Base-by-base conservation (phyloP, 2,113 vertebrate species). In the Amblyopsis rosae region DNA sequence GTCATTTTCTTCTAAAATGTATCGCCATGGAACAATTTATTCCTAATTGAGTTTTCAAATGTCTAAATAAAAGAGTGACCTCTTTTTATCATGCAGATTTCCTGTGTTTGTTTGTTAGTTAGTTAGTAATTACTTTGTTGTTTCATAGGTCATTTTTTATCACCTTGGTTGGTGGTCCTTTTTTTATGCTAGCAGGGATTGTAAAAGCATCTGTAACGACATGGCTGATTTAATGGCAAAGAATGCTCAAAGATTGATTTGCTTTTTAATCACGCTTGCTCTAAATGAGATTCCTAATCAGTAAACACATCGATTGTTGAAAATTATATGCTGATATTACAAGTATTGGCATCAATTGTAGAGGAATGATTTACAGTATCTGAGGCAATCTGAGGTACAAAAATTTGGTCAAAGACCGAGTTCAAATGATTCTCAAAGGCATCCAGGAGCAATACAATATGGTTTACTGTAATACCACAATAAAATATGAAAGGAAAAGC, bases 221-320 rank as follows among this genome's bases (percentile, higher is more conserved):
- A 70, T 6, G 46, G 12, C 67, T 69, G 72, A 79, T 77, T 83
- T 73, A 73, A 77, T 33, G 19, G 51, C 60, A 74, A 73, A 73
- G 49, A 72, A 74, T 9, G n/a, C 61, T 16, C 15, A 65, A 69
- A 76, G 75, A 67, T 60, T 49, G 15, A 46, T 33, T 63, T 46
- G 59, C 70, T 69, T 59, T 62, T 77, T 82, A 80, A 86, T 80
- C 72, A 77, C 49, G 55, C 59, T 33, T 33, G n/a, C 6, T 41
- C 77, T 9, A 70, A 82, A 83, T 85, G 61, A 78, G 71, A 81
- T 67, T 71, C 66, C 63, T 71, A 76, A 80, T 82, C 78, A 72
- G 80, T 54, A 67, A 77, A 77, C 70, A 74, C 66, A 86, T 79
- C 65, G 80, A 85, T 85, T 76, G 74, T 68, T 71, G n/a, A 55